A percentile compares a stretch with the other conserved stretches of the same genome.
Evolutionary conservation across 2,888 invertebrate genomes (phyloP).

Genomic region (Actias luna): DNA sequence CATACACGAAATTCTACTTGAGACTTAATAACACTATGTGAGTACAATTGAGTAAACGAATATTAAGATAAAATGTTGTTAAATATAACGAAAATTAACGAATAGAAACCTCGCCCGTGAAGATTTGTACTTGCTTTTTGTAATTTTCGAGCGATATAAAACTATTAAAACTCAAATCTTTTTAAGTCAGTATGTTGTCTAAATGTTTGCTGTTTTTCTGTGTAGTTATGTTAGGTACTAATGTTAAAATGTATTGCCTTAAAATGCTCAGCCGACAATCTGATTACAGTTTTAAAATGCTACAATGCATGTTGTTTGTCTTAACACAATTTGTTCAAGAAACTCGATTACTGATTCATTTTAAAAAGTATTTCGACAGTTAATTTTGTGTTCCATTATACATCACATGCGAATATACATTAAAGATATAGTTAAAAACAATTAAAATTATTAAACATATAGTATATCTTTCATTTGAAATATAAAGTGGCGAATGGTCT

Average conservation of each 20-base stretch:
- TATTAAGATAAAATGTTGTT: background rate
- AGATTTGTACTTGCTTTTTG: background rate
- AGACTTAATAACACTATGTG: conserved; percentile 8
- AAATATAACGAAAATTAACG: background rate
- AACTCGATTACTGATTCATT: background rate
- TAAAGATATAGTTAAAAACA: too few species aligned
- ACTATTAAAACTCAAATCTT: background rate
- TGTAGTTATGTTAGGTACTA: background rate
- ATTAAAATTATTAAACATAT: too few species aligned
- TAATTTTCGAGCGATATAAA: background rate
- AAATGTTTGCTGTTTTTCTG: background rate
- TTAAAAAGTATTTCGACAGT: background rate
- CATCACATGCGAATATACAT: too few species aligned
- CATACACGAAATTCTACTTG: background rate
- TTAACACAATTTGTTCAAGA: background rate
- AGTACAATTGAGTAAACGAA: conserved; percentile 8
- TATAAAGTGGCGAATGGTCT: too few species aligned
- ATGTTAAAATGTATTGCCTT: background rate
- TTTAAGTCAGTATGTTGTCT: background rate
- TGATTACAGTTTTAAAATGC: background rate
- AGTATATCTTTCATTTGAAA: too few species aligned
- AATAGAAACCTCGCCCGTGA: conserved; percentile 1
- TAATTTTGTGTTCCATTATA: background rate
- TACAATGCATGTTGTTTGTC: background rate
- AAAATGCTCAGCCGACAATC: background rate